Conservation (phyloP, 2,888 invertebrate species). For the Lochmaea crataegi region DNA sequence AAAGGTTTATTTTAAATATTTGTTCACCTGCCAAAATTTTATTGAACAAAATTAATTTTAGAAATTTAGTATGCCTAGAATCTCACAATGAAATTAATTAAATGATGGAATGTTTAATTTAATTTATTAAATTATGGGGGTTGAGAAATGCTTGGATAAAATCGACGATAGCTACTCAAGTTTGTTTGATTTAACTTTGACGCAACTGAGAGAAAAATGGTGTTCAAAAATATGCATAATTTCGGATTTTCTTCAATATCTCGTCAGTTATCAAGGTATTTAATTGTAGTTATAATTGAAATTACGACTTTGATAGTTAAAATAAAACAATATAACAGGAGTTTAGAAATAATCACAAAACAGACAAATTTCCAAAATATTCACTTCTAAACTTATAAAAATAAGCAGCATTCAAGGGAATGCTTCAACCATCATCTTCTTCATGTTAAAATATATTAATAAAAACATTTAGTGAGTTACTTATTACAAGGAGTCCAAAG, state of each 20-base stretch:
- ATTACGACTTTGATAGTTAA: too few relatives aligned
- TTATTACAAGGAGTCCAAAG: too few relatives aligned
- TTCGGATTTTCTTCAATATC: slow-evolving; percentile 65
- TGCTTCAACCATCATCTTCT: too few relatives aligned
- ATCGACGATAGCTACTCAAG: slow-evolving; percentile 17
- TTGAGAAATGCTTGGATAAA: slow-evolving; percentile 32
- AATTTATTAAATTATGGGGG: slow-evolving; percentile 33
- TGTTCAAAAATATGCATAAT: slow-evolving; percentile 59
- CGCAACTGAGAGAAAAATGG: slow-evolving; percentile 58
- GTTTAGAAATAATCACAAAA: too few relatives aligned
- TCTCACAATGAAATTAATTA: neutral
- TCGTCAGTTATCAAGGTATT: slow-evolving; percentile 68
- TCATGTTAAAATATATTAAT: too few relatives aligned
- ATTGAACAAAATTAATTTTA: slow-evolving; percentile 23
- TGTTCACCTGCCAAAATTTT: slow-evolving; percentile 4
- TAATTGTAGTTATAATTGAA: neutral
- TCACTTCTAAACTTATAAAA: too few relatives aligned
- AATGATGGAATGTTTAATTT: neutral
- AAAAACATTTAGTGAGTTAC: too few relatives aligned
- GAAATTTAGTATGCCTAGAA: neutral
- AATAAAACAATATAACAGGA: too few relatives aligned
- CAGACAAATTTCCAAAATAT: too few relatives aligned
- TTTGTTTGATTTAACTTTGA: slow-evolving; percentile 49
- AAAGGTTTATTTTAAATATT: slow-evolving; percentile 7
- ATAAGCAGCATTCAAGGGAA: too few relatives aligned